phyloP scores from a whole-genome alignment of 1,140 invertebrate genomes.

The Papilio polyxenes region DNA sequence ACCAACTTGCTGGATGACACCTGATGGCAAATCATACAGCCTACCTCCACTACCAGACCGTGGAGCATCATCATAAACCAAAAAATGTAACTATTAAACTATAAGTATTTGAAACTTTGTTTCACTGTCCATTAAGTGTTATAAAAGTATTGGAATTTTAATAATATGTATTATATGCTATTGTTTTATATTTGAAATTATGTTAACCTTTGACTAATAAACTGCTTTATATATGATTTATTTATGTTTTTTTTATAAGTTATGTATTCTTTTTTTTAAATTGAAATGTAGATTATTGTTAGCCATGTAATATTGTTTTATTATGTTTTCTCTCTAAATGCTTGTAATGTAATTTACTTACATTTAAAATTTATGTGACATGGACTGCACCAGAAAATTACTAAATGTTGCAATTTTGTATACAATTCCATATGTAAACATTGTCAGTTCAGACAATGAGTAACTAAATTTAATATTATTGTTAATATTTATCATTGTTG shows the following conservation, averaged over 20 bases:
- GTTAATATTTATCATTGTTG: background rate
- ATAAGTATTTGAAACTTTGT: slow-evolving; percentile 56
- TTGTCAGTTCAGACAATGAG: background rate
- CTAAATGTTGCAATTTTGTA: background rate
- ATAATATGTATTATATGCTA: slow-evolving; percentile 27
- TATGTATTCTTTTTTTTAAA: background rate
- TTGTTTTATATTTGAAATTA: background rate
- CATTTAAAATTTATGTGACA: background rate
- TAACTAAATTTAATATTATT: background rate
- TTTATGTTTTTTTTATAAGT: background rate
- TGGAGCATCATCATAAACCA: slow-evolving; percentile 49
- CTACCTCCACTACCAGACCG: slow-evolving; percentile 66
- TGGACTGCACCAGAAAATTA: background rate
- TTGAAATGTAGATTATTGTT: background rate
- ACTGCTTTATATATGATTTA: background rate
- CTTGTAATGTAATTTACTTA: background rate
- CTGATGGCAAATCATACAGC: slow-evolving; percentile 74
- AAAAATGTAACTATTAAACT: slow-evolving; percentile 46
- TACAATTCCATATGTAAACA: background rate
- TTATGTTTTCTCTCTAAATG: background rate
- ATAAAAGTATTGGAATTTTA: slow-evolving; percentile 41
- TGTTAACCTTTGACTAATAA: background rate
- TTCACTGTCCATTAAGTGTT: slow-evolving; percentile 54
- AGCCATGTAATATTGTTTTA: background rate
- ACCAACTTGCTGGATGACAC: slow-evolving; percentile 76